Evolutionary conservation across 2,797 vertebrate species (phyloP).

Genomic region (Graptemys geographica): DNA sequence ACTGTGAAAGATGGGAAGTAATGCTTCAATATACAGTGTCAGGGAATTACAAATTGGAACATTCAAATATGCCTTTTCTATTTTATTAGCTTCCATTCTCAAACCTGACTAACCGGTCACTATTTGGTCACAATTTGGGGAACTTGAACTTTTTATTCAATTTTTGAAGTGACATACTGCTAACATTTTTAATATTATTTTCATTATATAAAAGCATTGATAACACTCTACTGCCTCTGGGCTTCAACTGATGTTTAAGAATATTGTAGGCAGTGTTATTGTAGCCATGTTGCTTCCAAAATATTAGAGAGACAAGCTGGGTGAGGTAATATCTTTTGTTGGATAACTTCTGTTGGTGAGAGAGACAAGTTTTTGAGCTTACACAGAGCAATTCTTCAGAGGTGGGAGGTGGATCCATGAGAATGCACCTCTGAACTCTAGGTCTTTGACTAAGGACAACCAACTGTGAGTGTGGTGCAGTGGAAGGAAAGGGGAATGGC

Average conservation of each 20-base stretch:
- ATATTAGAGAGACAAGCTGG: background rate
- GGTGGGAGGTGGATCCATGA: background rate
- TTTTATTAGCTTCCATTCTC: conserved; percentile 19
- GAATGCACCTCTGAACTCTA: background rate
- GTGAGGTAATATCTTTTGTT: background rate
- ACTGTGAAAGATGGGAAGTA: background rate
- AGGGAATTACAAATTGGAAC: background rate
- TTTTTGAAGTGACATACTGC: background rate
- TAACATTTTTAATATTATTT: background rate
- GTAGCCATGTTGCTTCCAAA: background rate
- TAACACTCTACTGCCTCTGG: background rate
- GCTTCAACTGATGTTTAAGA: background rate
- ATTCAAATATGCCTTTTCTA: background rate
- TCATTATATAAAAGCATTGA: background rate
- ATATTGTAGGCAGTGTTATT: background rate
- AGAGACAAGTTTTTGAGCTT: background rate
- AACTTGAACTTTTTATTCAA: conserved; percentile 7
- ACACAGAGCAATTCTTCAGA: background rate
- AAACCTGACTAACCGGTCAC: background rate
- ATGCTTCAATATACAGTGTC: background rate
- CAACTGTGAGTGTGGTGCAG: background rate
- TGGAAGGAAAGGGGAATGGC: background rate
- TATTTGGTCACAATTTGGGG: background rate
- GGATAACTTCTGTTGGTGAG: background rate
- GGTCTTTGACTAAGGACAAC: background rate